A percentile compares a stretch with the other conserved stretches of the same genome.
phyloP scores from a whole-genome alignment of 2,797 vertebrate genomes.

The Rhinoraja longicauda region DNA sequence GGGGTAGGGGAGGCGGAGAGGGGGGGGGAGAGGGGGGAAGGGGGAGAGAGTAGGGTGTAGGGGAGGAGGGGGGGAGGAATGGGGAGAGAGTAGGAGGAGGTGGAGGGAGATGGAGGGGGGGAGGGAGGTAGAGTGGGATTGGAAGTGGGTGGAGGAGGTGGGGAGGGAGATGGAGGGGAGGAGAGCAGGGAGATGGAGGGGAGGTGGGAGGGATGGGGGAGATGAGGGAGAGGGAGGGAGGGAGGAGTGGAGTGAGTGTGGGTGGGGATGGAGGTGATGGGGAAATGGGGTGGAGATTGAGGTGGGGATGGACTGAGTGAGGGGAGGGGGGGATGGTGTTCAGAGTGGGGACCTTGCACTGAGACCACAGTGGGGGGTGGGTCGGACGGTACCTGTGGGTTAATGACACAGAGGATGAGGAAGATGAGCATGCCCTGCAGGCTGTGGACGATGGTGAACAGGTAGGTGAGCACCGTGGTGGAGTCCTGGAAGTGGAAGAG shows the following conservation, averaged over 20 bases:
- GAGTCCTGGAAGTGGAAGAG: neutral
- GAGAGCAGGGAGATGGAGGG: neutral
- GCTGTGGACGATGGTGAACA: conserved; percentile 9
- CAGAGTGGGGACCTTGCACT: no score
- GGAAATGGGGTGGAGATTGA: no score
- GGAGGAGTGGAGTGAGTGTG: no score
- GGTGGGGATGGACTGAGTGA: no score
- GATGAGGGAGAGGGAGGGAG: no score
- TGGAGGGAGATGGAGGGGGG: neutral
- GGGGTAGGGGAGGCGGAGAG: no score
- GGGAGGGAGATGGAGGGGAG: neutral
- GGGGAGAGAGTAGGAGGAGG: no score
- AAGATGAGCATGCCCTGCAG: neutral
- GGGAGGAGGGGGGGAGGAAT: neutral
- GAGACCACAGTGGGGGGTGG: no score
- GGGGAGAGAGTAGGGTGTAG: neutral
- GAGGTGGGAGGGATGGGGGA: no score
- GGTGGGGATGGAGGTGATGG: no score
- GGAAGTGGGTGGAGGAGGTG: neutral
- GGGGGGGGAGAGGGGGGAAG: no score
- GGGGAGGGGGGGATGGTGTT: no score
- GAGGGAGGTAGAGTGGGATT: neutral
- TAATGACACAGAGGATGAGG: conserved; percentile 18
- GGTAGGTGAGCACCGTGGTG: neutral
- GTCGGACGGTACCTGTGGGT: neutral